Evolutionary conservation across 92 coral and sea anemone species (phyloP).

Genomic region (Meandrina meandrites): DNA sequence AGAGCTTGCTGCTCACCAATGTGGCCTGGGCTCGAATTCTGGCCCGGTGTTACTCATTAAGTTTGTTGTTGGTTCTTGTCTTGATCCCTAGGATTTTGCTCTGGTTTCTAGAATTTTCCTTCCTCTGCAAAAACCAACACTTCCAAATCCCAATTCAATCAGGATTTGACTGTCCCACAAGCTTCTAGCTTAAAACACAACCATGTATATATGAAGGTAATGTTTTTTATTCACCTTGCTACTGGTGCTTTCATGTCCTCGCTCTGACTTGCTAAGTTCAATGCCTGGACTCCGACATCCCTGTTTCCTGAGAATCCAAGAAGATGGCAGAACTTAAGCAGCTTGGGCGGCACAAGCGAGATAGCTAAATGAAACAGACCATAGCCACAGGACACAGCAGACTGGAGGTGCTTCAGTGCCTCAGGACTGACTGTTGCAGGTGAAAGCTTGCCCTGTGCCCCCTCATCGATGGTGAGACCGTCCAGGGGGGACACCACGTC

Average conservation of each 20-base stretch:
- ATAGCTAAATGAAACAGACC: slow-evolving; percentile 94
- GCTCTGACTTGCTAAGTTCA: slow-evolving; percentile 93
- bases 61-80: too few relatives aligned
- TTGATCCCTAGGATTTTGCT: too few relatives aligned
- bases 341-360: slow-evolving; percentile 94
- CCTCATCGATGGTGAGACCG: slow-evolving; percentile 46
- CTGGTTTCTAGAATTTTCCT: too few relatives aligned
- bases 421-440: slow-evolving; percentile 48
- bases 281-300: slow-evolving; percentile 86
- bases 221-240: slow-evolving; percentile 63
- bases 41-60: too few relatives aligned
- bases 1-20: too few relatives aligned
- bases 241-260: slow-evolving; percentile 99
- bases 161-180: too few relatives aligned
- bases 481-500: slow-evolving; percentile 59
- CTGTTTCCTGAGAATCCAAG: slow-evolving; percentile 94
- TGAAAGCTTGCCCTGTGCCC: slow-evolving; percentile 6
- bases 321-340: slow-evolving; percentile 82
- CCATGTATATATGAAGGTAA: too few relatives aligned
- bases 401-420: slow-evolving; percentile 81
- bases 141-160: too few relatives aligned
- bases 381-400: slow-evolving; percentile 97
- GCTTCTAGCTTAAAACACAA: too few relatives aligned
- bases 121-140: too few relatives aligned
- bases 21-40: too few relatives aligned